Conservation (phyloP, 2,113 vertebrate species). For the Pan paniscus region DNA sequence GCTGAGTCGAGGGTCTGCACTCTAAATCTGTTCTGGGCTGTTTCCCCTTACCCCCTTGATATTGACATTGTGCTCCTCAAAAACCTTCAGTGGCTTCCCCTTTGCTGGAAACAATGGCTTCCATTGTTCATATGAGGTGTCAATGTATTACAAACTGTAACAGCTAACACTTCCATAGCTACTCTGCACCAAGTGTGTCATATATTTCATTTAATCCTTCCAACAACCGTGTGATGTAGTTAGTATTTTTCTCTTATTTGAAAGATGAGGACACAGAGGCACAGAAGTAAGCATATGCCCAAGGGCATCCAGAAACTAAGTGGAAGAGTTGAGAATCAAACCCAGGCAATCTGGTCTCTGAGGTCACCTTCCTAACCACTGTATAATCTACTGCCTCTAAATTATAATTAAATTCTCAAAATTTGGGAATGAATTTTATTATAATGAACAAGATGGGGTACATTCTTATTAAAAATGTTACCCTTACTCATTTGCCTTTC, state of each 20-base stretch:
- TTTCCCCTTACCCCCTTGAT: neutral
- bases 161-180: neutral
- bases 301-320: neutral
- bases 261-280: neutral
- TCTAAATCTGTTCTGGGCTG: neutral
- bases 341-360: accelerated
- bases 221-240: accelerated
- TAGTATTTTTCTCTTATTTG: no score
- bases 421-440: neutral
- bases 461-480: neutral
- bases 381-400: neutral
- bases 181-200: accelerated
- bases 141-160: neutral
- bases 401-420: neutral
- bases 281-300: neutral
- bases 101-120: no score
- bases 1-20: neutral
- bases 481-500: neutral
- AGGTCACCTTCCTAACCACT: neutral
- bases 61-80: neutral
- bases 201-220: neutral
- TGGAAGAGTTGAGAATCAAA: neutral
- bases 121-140: neutral
- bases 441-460: neutral
- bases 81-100: no score